Base-by-base conservation (phyloP, 2,113 vertebrate species). In the Aldabrachelys gigantea region DNA sequence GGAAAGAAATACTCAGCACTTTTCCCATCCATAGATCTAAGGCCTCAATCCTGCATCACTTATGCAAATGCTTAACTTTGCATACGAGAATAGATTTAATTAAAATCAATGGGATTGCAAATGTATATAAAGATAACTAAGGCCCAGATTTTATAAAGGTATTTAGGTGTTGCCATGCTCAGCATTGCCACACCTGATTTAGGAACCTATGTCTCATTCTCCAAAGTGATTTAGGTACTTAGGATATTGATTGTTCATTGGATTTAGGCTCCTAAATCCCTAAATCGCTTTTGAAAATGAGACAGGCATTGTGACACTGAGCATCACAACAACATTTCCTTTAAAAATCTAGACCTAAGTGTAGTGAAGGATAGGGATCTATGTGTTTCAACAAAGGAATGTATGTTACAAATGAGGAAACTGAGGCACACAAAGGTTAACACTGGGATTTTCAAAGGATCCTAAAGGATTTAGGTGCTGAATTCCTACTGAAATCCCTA, bases 41-140 rank as follows among this genome's bases (percentile, higher is more conserved):
- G 89, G 22, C 11, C 19, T 14, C 6, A 2, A 52, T 80, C 80
- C 69, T 75, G 85, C 76, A 10, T 8, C n/a, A n/a, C 19, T 21
- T 21, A 52, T n/a, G 4, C 4, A 49, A 7, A 5, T 16, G 22
- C 25, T 78, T 72, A 79, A 80, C 12, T 14, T 54, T 4, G 0
- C 5, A 72, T 24, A 44, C 8, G 16, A 49, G 9, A 82, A 82
- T 29, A 53, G 38, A 53, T 6, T 91, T 62, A n/a, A 72, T 25
- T 29, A 29, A 54, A 72, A 47, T 53, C n/a, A 81, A 49, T 5
- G 29, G 84, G 10, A 35, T 50, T 50, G 41, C 16, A 22, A 56
- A 5, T 8, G 21, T n/a, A 59, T 19, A 62, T 83, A 84, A 57
- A 29, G 53, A 44, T 56, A 41, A 80, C 8, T 19, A 41, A 57